Percentiles rank a stretch among this genome's conserved stretches.
phyloP scores from a whole-genome alignment of 2,113 vertebrate species.

The Neodon shergylaensis region DNA sequence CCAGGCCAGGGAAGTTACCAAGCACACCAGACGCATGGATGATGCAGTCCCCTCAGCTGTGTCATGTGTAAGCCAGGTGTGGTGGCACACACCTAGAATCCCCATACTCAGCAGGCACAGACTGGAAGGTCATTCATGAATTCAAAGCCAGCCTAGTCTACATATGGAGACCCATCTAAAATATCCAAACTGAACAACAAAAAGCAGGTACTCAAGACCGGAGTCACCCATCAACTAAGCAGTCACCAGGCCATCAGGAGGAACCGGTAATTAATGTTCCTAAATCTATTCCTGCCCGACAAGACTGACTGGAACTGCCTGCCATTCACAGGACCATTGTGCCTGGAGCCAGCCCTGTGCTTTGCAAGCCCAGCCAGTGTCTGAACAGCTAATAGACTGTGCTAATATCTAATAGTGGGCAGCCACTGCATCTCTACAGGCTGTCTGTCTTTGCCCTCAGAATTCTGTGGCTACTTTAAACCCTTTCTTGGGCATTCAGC shows the following conservation, averaged over 20 bases:
- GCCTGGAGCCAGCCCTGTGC: neutral
- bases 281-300: neutral
- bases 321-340: neutral
- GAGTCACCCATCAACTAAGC: neutral
- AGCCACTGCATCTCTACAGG: neutral
- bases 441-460: neutral
- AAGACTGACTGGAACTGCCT: neutral
- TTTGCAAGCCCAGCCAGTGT: neutral
- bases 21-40: neutral
- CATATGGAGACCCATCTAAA: neutral
- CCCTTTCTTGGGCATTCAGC: neutral
- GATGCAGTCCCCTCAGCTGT: neutral
- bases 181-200: neutral
- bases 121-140: neutral
- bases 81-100: neutral
- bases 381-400: neutral
- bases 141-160: neutral
- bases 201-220: neutral
- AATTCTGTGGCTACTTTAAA: neutral
- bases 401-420: neutral
- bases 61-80: neutral
- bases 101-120: neutral
- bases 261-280: neutral
- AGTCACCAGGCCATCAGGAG: neutral
- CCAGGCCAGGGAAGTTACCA: neutral